Conservation (phyloP, 1,140 invertebrate genomes). For the Grapholita molesta region DNA sequence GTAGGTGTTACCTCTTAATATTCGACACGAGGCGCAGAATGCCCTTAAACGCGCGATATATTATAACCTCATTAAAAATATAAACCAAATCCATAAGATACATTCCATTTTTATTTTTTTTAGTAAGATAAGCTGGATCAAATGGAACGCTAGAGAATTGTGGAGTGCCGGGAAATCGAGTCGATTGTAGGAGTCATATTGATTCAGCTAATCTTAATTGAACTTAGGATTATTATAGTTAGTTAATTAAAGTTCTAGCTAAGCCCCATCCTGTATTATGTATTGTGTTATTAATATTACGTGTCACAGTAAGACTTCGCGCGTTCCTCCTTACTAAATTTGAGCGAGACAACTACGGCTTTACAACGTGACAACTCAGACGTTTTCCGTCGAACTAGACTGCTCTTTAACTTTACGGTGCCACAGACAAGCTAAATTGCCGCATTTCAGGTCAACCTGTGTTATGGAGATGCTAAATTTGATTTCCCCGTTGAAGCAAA, state of each 20-base stretch:
- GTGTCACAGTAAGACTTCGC: conserved; percentile 5
- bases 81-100: background rate
- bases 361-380: background rate
- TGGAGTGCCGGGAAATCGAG: background rate
- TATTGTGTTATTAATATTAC: background rate
- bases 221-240: background rate
- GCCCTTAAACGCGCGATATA: background rate
- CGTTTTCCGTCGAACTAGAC: background rate
- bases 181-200: background rate
- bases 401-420: background rate
- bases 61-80: background rate
- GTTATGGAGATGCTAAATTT: background rate
- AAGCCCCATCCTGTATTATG: conserved; percentile 14
- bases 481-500: background rate
- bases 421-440: background rate
- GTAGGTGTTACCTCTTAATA: background rate
- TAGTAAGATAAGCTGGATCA: background rate
- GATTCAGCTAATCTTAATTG: background rate
- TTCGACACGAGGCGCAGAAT: background rate
- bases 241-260: conserved; percentile 3
- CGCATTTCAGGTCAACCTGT: background rate
- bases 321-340: background rate
- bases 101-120: background rate
- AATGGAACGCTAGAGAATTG: background rate
- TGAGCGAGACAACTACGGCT: background rate